phyloP scores from a whole-genome alignment of 1,140 invertebrate species.

The Drosophila oshimai region DNA sequence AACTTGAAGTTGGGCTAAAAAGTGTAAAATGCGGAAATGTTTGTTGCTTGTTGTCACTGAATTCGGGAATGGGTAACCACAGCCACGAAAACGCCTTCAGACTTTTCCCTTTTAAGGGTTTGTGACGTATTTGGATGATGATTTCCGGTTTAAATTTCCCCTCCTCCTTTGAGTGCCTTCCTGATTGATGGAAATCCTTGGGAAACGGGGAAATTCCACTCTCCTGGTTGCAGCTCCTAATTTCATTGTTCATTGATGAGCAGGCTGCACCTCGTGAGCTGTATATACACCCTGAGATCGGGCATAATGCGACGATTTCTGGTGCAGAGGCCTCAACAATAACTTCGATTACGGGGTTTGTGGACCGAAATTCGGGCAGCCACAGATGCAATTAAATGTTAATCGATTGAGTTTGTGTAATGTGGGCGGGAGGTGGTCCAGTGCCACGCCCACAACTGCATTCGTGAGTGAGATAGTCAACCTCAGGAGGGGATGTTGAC shows the following conservation, averaged over 20 bases:
- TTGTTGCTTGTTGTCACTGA: constrained; percentile 45
- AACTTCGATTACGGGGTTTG: constrained; percentile 66
- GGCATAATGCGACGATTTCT: constrained; percentile 15
- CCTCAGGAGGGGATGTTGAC: constrained; percentile 1
- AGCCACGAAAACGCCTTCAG: constrained; percentile 30
- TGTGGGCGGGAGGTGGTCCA: neutral
- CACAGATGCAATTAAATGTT: constrained; percentile 72
- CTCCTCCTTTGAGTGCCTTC: constrained; percentile 37
- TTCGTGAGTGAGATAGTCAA: constrained; percentile 33
- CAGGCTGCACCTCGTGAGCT: constrained; percentile 5
- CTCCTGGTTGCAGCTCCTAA: constrained; percentile 8
- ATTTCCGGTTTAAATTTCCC: constrained; percentile 45
- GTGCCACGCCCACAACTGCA: constrained; percentile 31
- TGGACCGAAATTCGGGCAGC: constrained; percentile 31
- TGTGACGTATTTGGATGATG: constrained; percentile 26
- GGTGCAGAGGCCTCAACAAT: constrained; percentile 47
- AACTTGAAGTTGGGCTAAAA: constrained; percentile 5
- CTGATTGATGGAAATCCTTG: constrained; percentile 17
- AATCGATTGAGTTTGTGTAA: constrained; percentile 68
- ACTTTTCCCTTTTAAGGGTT: constrained; percentile 22
- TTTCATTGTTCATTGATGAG: constrained; percentile 40
- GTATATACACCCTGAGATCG: neutral
- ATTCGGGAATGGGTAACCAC: constrained; percentile 31
- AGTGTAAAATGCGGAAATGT: constrained; percentile 75
- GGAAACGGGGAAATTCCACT: neutral